A percentile compares a stretch with the other conserved stretches of the same genome.
phyloP scores from a whole-genome alignment of 1,140 invertebrate genomes.

The Bombus haemorrhoidalis region DNA sequence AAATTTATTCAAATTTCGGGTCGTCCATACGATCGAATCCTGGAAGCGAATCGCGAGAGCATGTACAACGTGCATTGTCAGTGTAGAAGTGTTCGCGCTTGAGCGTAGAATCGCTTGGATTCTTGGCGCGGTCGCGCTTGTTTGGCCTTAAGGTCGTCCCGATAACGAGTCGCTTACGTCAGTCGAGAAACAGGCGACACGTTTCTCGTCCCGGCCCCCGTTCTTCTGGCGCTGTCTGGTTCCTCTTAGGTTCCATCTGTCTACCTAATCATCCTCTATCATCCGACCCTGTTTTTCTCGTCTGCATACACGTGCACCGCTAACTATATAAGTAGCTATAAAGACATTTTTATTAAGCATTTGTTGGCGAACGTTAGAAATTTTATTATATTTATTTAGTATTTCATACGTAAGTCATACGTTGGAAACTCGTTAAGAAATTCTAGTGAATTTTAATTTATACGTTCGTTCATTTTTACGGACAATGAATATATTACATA shows the following conservation, averaged over 20 bases:
- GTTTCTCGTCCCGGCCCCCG: slow-evolving; percentile 6
- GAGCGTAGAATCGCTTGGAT: slow-evolving; percentile 20
- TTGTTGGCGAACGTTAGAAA: too few relatives aligned
- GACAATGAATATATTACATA: too few relatives aligned
- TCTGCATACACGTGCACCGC: background rate
- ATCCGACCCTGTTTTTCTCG: slow-evolving; percentile 7
- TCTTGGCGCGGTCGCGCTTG: slow-evolving; percentile 43
- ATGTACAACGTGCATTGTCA: background rate
- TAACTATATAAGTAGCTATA: background rate
- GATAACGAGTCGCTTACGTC: slow-evolving; percentile 55
- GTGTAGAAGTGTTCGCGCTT: background rate
- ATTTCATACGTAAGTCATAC: too few relatives aligned
- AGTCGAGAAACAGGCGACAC: slow-evolving; percentile 34
- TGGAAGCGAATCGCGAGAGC: too few relatives aligned
- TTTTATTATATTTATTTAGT: too few relatives aligned
- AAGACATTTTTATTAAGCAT: background rate
- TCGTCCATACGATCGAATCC: too few relatives aligned
- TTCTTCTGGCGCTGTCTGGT: background rate
- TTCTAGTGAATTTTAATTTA: too few relatives aligned
- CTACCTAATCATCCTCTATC: slow-evolving; percentile 29
- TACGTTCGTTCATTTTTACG: too few relatives aligned
- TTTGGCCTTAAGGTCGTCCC: slow-evolving; percentile 54
- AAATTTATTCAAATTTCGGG: too few relatives aligned
- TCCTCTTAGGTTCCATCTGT: background rate
- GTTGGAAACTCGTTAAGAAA: too few relatives aligned